phyloP scores from a whole-genome alignment of 2,797 vertebrate genomes.

The Gallirallus australis region DNA sequence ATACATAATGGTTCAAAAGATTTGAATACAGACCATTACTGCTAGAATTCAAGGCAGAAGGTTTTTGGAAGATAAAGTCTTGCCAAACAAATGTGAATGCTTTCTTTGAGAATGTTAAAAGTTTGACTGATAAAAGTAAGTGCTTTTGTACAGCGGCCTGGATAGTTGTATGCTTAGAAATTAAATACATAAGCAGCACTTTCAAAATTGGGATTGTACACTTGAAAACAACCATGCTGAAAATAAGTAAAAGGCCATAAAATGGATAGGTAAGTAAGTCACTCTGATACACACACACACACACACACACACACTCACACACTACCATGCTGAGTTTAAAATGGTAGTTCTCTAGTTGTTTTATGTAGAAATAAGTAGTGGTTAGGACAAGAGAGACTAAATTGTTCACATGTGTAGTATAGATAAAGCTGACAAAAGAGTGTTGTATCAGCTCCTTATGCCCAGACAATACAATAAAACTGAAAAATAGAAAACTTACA shows the following conservation, averaged over 20 bases:
- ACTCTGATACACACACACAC: neutral
- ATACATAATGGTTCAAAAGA: constrained; percentile 19
- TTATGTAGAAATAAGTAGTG: neutral
- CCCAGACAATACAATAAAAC: neutral
- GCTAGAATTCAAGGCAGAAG: constrained; percentile 10
- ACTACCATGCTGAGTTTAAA: neutral
- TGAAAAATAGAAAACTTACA: neutral
- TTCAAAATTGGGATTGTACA: neutral
- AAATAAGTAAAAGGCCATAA: constrained; percentile 15
- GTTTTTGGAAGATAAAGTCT: constrained; percentile 25
- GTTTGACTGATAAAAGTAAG: constrained; percentile 37
- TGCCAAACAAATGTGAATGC: constrained; percentile 37
- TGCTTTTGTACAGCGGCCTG: neutral
- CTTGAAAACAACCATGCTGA: neutral
- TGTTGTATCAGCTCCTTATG: neutral
- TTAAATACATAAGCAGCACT: neutral
- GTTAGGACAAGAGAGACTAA: neutral
- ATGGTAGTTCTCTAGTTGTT: neutral
- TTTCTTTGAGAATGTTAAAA: constrained; percentile 37
- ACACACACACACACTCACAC: neutral
- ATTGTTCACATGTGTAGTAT: neutral
- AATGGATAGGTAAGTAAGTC: neutral
- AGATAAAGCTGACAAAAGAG: neutral
- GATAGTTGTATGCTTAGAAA: neutral
- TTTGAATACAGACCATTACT: constrained; percentile 16